Evolutionary conservation across 2,888 invertebrate genomes (phyloP).

Genomic region (Philaethria dido): DNA sequence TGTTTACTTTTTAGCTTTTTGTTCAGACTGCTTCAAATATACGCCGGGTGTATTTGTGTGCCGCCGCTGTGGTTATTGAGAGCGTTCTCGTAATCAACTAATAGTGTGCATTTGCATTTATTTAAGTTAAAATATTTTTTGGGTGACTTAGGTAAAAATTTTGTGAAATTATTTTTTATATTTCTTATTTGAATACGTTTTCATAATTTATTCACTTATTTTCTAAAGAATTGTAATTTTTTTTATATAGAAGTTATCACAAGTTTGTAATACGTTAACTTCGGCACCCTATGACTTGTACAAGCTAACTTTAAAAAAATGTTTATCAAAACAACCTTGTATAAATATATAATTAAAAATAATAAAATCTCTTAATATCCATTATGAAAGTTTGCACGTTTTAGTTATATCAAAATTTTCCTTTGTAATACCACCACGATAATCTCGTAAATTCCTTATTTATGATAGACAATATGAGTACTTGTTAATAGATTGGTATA

Average conservation of each 20-base stretch:
- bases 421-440: not conserved
- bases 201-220: not conserved
- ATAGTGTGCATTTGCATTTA: slow-evolving; percentile 17
- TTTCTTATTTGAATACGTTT: not conserved
- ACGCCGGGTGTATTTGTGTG: slow-evolving; percentile 14
- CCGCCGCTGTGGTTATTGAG: slow-evolving; percentile 14
- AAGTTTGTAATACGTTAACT: no score
- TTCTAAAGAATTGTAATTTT: no score
- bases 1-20: slow-evolving; percentile 35
- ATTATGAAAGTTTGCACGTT: no score
- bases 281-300: no score
- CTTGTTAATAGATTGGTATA: slow-evolving; percentile 36
- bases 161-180: not conserved
- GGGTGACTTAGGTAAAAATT: not conserved
- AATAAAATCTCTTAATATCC: not conserved
- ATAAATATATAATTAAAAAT: no score
- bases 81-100: slow-evolving; percentile 20
- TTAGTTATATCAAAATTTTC: not conserved
- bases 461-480: not conserved
- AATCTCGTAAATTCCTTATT: slow-evolving; percentile 5
- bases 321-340: no score
- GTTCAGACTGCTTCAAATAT: slow-evolving; percentile 24
- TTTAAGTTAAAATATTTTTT: slow-evolving; percentile 1
- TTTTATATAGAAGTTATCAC: no score
- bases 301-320: no score